Conservation (phyloP, 1,140 invertebrate species). For the Yoshiicerus persimilis region DNA sequence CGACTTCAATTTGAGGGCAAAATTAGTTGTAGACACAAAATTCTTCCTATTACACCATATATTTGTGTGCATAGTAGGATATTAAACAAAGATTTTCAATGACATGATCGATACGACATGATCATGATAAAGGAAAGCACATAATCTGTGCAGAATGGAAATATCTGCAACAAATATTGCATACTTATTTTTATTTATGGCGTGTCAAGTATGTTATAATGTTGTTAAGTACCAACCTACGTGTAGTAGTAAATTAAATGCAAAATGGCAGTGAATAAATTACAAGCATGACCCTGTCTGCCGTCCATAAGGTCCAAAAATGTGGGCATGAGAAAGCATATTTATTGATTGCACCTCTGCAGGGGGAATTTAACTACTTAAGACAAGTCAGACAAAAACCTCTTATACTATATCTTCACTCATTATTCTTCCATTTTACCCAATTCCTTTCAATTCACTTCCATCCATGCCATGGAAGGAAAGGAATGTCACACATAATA, state of each 20-base stretch:
- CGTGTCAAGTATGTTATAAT: neutral
- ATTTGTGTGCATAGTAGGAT: neutral
- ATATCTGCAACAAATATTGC: neutral
- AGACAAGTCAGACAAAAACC: neutral
- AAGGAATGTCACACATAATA: neutral
- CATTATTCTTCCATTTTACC: neutral
- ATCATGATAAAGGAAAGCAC: neutral
- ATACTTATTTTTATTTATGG: neutral
- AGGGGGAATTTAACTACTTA: neutral
- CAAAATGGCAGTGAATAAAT: neutral
- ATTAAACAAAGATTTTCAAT: neutral
- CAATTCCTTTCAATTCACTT: neutral
- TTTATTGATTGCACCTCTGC: constrained; percentile 19
- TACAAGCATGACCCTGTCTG: neutral
- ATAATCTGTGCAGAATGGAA: neutral
- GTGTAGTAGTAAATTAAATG: neutral
- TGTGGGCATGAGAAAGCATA: constrained; percentile 20
- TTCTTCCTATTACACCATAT: neutral
- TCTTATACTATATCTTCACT: neutral
- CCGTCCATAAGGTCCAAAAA: neutral
- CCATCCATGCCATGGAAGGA: neutral
- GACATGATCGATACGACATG: neutral
- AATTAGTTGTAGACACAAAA: neutral
- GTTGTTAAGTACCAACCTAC: neutral
- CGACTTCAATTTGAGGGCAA: neutral